Conservation (phyloP, 2,888 invertebrate genomes). For the Pollenia angustigena region DNA sequence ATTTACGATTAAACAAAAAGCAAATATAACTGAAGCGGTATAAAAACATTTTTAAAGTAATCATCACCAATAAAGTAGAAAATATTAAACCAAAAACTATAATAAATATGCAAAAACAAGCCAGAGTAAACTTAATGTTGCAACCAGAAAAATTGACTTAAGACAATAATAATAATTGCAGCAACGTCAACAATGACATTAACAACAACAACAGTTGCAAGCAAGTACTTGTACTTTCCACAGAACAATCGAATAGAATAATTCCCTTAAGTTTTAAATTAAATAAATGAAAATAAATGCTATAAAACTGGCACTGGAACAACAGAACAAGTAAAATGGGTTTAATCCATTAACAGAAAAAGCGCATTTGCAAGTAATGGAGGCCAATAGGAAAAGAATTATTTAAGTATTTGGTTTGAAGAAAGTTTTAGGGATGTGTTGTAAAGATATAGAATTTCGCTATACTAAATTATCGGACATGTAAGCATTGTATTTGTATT, state of each 20-base stretch:
- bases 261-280: slow-evolving; percentile 61
- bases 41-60: slow-evolving; percentile 60
- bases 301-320: slow-evolving; percentile 44
- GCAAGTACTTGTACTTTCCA: slow-evolving; percentile 38
- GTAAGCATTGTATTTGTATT: too few relatives aligned
- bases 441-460: too few relatives aligned
- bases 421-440: too few relatives aligned
- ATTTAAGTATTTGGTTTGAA: too few relatives aligned
- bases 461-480: too few relatives aligned
- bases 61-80: slow-evolving; percentile 46
- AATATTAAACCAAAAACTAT: slow-evolving; percentile 9
- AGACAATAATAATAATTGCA: slow-evolving; percentile 39
- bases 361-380: slow-evolving; percentile 16
- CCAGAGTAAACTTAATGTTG: slow-evolving; percentile 14
- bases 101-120: slow-evolving; percentile 6
- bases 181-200: not conserved
- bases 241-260: slow-evolving; percentile 20
- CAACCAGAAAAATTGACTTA: slow-evolving; percentile 57
- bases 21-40: slow-evolving; percentile 13
- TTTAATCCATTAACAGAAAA: slow-evolving; percentile 48
- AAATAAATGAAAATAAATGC: slow-evolving; percentile 61
- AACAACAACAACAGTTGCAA: slow-evolving; percentile 16
- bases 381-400: slow-evolving; percentile 40
- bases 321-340: slow-evolving; percentile 35
- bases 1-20: not conserved